Conservation (phyloP, 92 coral and sea anemone species). For the Zoanthus solanderi region DNA sequence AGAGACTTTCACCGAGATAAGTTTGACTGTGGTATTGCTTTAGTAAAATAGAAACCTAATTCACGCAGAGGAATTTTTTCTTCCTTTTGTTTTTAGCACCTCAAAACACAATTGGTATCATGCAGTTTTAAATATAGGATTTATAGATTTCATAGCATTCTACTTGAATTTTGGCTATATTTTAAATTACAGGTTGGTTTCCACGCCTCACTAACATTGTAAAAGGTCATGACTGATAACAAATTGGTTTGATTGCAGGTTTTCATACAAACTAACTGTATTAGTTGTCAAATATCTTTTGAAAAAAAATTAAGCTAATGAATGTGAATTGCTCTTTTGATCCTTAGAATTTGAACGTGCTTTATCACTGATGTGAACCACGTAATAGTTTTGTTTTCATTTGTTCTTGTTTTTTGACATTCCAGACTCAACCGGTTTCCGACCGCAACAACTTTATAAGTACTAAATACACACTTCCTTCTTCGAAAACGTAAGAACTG, state of each 20-base stretch:
- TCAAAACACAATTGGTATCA: not conserved
- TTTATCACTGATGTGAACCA: not conserved
- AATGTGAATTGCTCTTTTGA: not conserved
- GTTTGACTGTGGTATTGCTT: too few relatives aligned
- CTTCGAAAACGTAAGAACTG: not conserved
- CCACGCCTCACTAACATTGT: constrained; percentile 1
- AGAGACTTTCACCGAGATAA: not conserved
- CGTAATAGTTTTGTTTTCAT: not conserved
- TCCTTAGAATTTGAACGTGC: not conserved
- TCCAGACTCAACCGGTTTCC: constrained; percentile 5
- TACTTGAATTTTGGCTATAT: not conserved
- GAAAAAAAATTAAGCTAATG: not conserved
- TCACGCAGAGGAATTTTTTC: not conserved
- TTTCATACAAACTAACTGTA: not conserved
- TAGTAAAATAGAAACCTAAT: not conserved
- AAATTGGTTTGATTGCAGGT: constrained; percentile 23
- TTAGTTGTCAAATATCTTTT: not conserved
- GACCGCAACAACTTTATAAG: constrained; percentile 3
- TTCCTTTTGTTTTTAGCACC: not conserved
- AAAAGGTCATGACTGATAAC: not conserved
- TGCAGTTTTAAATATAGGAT: not conserved
- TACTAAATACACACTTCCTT: constrained; percentile 26
- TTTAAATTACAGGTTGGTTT: constrained; percentile 17
- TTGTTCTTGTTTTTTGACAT: not conserved
- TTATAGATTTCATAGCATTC: not conserved